These are phyloP conservation scores for Lanistes nyassanus DNA, from an alignment of 1,140 invertebrate species.

Conservation along the genomic window DNA sequence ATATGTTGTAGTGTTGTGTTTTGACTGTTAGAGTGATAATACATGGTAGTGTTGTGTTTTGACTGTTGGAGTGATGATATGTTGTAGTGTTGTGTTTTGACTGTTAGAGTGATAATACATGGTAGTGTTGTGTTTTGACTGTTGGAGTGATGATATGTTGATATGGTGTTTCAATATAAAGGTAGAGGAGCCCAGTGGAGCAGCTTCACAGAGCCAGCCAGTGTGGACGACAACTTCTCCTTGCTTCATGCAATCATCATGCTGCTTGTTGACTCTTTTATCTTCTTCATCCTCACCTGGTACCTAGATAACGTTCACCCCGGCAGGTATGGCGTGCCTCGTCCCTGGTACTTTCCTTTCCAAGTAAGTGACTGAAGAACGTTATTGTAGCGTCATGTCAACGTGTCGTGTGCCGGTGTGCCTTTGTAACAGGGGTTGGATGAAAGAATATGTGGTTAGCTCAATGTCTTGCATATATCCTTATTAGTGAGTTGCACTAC, in stretches of 20 bases:
- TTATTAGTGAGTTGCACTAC: no score
- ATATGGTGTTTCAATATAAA: slow-evolving; percentile 14
- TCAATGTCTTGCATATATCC: background rate
- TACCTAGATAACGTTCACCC: slow-evolving; percentile 75
- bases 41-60: no score
- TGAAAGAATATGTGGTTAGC: background rate
- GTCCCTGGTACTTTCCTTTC: slow-evolving; percentile 69
- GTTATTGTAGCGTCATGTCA: no score
- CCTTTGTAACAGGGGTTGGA: no score
- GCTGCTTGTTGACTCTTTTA: slow-evolving; percentile 69
- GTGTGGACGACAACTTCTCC: slow-evolving; percentile 64
- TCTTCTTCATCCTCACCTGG: slow-evolving; percentile 69
- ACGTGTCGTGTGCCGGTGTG: no score
- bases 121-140: no score
- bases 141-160: no score
- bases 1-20: no score
- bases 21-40: no score
- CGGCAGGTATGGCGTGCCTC: slow-evolving; percentile 70
- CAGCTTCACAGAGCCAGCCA: slow-evolving; percentile 53
- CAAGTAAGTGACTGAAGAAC: slow-evolving; percentile 54
- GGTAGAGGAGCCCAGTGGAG: slow-evolving; percentile 59
- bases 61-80: no score
- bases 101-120: no score
- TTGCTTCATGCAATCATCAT: slow-evolving; percentile 64
- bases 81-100: no score